Base-by-base conservation (phyloP, 2,888 invertebrate genomes). In the Gymnocheta viridis region DNA sequence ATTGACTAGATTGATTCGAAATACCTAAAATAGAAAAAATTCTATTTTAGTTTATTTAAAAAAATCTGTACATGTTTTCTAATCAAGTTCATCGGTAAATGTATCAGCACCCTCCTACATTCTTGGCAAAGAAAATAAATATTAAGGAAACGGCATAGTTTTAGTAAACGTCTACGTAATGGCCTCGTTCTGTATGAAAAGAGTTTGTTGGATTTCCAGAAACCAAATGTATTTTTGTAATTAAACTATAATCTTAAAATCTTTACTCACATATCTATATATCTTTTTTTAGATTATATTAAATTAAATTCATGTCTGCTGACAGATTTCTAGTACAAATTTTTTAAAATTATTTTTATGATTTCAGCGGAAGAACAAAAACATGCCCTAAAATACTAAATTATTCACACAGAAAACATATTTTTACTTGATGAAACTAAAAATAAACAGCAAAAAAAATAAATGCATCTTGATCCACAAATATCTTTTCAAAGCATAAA, bases 401-500 rank as follows among this genome's bases (percentile, higher is more conserved):
- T 24, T 47, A 0, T 10, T n/a, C 41, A 51, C n/a, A 77, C 56
- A 44, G 2, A 7, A 56, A 19, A 24, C 3, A 6, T 51, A 62
- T 69, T 70, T 78, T 62, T 78, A 54, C 4, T 27, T 44, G n/a
- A 4, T 22, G 3, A 27, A 77, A 47, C 62, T 79, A 70, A 41
- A 79, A 70, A 64, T 79, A 79, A 38, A 51, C 22, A 22, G 0
- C 1, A 54, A 62, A 22, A 32, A 41, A 32, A 78, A 54, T 22
- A 58, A 24, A 35, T 10, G 12, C 27, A 62, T 17, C 32, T 38
- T 27, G 2, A 19, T 60, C 14, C 29, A 41, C 51, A 62, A 51
- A 27, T 27, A 38, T 19, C 1, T 17, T 29, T 56, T 32, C 4
- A 56, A 19, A 10, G 17, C 56, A 32, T 32, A 54, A 27, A 54